A percentile compares a stretch with the other conserved stretches of the same genome.
phyloP scores from a whole-genome alignment of 1,140 invertebrate genomes.

The Thrips palmi region DNA sequence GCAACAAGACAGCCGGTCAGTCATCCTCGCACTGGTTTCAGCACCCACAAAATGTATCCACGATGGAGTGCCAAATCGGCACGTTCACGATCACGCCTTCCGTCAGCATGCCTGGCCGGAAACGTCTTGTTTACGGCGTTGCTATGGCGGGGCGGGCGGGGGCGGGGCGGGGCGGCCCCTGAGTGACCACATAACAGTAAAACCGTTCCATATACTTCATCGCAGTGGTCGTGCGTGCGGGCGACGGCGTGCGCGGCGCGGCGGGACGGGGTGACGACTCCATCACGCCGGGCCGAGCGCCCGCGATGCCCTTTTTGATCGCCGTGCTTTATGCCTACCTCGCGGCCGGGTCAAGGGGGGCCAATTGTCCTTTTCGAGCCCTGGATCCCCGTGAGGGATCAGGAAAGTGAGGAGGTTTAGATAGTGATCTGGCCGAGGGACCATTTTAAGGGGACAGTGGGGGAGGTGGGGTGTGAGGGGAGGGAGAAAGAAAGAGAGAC shows the following conservation, averaged over 20 bases:
- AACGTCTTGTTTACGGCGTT: background rate
- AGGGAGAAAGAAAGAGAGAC: conserved; percentile 1
- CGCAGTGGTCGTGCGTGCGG: conserved; percentile 1
- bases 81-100: background rate
- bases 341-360: background rate
- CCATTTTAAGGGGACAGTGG: background rate
- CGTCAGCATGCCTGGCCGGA: background rate
- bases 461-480: background rate
- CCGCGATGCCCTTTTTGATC: background rate
- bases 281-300: conserved; percentile 7
- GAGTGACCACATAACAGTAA: background rate
- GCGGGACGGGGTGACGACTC: conserved; percentile 7
- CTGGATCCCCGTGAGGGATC: conserved; percentile 2
- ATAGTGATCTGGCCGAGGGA: background rate
- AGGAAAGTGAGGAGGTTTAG: too few species aligned
- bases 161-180: background rate
- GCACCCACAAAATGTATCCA: background rate
- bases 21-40: too few species aligned
- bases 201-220: too few species aligned
- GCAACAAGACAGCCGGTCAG: too few species aligned
- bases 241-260: conserved; percentile 5
- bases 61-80: background rate
- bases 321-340: background rate
- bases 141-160: background rate
- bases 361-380: conserved; percentile 1